Conservation (phyloP, 2,797 vertebrate species). For the Intellagama lesueurii region DNA sequence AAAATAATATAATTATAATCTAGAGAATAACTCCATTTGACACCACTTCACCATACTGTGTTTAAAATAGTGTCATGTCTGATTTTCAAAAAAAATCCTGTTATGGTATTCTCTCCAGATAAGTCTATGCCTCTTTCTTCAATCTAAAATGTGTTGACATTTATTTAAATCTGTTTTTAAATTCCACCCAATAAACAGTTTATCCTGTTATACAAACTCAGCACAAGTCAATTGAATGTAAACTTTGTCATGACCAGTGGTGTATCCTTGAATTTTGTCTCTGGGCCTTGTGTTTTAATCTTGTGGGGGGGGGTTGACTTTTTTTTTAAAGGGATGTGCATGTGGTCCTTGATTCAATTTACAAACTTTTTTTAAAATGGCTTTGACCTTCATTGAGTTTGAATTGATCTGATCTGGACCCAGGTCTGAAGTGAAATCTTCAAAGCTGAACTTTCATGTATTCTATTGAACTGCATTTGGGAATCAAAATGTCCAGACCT, state of each 20-base stretch:
- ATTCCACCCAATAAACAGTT: not conserved
- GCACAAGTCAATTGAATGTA: not conserved
- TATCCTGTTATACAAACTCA: not conserved
- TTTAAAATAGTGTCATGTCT: constrained; percentile 24
- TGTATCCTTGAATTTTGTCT: constrained; percentile 46
- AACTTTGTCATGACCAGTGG: constrained; percentile 11
- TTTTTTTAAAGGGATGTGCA: not conserved
- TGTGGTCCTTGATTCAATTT: not conserved
- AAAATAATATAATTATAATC: constrained; percentile 42
- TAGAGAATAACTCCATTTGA: constrained; percentile 46
- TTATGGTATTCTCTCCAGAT: not conserved
- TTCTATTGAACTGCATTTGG: not conserved
- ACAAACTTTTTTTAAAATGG: not conserved
- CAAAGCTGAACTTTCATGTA: not conserved
- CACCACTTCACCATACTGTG: not conserved
- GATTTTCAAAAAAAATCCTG: constrained; percentile 32
- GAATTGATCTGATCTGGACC: not conserved
- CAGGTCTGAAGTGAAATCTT: not conserved
- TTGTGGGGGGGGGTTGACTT: not conserved
- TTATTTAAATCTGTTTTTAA: constrained; percentile 44
- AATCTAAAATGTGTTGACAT: not conserved
- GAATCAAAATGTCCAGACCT: not conserved
- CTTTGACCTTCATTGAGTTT: not conserved
- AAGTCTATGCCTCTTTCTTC: constrained; percentile 8
- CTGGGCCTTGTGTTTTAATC: constrained; percentile 5